These are phyloP conservation scores for Rutpela maculata DNA, from an alignment of 2,888 invertebrate species.

Conservation along the genomic window DNA sequence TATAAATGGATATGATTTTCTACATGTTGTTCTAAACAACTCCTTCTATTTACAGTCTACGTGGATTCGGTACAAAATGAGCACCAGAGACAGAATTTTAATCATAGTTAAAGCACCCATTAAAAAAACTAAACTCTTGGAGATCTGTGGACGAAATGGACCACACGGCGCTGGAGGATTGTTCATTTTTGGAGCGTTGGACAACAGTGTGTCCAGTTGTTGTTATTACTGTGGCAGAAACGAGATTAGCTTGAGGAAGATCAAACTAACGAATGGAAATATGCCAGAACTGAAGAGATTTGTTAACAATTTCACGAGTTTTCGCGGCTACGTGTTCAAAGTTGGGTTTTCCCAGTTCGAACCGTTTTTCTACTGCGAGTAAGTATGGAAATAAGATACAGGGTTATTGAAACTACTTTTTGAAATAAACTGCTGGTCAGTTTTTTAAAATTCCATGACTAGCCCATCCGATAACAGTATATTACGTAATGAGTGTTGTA, in stretches of 20 bases:
- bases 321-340: slow-evolving; percentile 48
- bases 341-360: slow-evolving; percentile 47
- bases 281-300: slow-evolving; percentile 19
- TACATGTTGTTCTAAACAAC: background rate
- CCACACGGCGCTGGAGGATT: slow-evolving; percentile 6
- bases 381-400: background rate
- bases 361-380: slow-evolving; percentile 46
- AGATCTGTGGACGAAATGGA: background rate
- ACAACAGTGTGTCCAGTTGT: background rate
- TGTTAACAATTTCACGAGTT: slow-evolving; percentile 46
- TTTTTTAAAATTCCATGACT: no score
- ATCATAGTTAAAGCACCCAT: background rate
- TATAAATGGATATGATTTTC: background rate
- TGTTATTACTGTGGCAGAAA: slow-evolving; percentile 13
- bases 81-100: background rate
- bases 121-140: background rate
- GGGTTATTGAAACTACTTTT: no score
- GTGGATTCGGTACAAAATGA: background rate
- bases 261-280: background rate
- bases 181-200: background rate
- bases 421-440: no score
- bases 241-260: background rate
- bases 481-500: no score
- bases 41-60: background rate
- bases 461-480: no score